Percentiles rank a stretch among this genome's conserved stretches.
Conservation (phyloP, 2,888 invertebrate species). For the Lepidonotus clava region DNA sequence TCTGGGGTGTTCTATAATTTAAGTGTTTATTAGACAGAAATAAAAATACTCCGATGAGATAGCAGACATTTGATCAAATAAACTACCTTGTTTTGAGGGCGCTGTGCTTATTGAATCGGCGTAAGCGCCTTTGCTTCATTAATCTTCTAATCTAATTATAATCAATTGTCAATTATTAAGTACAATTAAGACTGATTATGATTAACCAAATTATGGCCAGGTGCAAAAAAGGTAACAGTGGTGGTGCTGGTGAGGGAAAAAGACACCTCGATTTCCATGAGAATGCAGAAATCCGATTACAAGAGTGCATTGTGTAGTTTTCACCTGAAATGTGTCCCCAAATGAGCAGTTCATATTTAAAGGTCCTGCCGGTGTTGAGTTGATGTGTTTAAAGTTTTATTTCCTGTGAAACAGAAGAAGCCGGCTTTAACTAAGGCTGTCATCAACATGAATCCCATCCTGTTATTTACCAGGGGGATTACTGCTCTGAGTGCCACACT, state of each 20-base stretch:
- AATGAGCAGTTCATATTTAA: not conserved
- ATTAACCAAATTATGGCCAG: conserved; percentile 3
- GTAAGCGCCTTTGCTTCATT: not conserved
- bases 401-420: not conserved
- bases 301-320: not conserved
- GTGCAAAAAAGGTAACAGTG: not conserved
- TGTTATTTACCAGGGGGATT: no score
- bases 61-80: no score
- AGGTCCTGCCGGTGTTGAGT: not conserved
- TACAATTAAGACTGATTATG: conserved; percentile 28
- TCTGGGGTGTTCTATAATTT: no score
- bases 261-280: not conserved
- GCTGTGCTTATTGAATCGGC: no score
- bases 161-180: conserved; percentile 37
- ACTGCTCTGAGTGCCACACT: no score
- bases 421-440: not conserved
- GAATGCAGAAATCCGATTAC: not conserved
- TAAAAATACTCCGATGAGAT: no score
- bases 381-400: not conserved
- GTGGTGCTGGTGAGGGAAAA: not conserved
- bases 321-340: not conserved
- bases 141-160: conserved; percentile 42
- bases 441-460: not conserved
- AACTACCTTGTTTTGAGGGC: no score
- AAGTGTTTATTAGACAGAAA: no score